These are phyloP conservation scores for Drosophila austrosaltans DNA, from an alignment of 2,888 invertebrate genomes.

Conservation along the genomic window DNA sequence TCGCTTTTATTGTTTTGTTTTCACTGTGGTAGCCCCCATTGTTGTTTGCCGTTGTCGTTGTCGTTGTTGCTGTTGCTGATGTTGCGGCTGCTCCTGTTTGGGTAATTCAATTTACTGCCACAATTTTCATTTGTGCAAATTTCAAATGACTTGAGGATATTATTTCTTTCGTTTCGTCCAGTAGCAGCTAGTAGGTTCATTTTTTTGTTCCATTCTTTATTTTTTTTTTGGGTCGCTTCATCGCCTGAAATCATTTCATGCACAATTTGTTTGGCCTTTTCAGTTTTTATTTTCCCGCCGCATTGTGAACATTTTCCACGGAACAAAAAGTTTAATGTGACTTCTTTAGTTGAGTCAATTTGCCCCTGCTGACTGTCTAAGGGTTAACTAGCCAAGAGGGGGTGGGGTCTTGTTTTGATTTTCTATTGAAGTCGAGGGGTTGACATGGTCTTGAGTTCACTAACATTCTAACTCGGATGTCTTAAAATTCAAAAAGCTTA, in stretches of 20 bases:
- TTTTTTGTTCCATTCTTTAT: constrained; percentile 14
- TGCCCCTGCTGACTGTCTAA: constrained; percentile 1
- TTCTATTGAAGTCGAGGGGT: background rate
- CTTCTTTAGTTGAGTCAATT: constrained; percentile 40
- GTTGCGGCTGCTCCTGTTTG: constrained; percentile 36
- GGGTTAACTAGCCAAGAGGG: background rate
- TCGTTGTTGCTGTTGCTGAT: constrained; percentile 30
- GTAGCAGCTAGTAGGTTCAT: constrained; percentile 4
- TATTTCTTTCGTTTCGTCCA: constrained; percentile 17
- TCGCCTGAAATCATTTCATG: constrained; percentile 62
- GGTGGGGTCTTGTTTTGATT: too few species aligned
- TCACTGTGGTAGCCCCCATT: constrained; percentile 61
- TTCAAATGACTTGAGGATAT: constrained; percentile 58
- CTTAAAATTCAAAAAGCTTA: constrained; percentile 8
- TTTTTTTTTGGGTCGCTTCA: constrained; percentile 24
- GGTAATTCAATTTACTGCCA: constrained; percentile 75
- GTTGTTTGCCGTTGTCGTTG: constrained; percentile 37
- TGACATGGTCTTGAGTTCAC: background rate
- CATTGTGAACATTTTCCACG: constrained; percentile 66
- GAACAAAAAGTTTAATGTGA: constrained; percentile 60
- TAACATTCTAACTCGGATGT: constrained; percentile 10
- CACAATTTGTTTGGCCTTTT: constrained; percentile 73
- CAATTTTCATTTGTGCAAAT: constrained; percentile 75
- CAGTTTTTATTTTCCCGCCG: constrained; percentile 70
- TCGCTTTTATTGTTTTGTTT: constrained; percentile 70